Conservation (phyloP, 2,888 invertebrate species). For the Amphipoea oculea region DNA sequence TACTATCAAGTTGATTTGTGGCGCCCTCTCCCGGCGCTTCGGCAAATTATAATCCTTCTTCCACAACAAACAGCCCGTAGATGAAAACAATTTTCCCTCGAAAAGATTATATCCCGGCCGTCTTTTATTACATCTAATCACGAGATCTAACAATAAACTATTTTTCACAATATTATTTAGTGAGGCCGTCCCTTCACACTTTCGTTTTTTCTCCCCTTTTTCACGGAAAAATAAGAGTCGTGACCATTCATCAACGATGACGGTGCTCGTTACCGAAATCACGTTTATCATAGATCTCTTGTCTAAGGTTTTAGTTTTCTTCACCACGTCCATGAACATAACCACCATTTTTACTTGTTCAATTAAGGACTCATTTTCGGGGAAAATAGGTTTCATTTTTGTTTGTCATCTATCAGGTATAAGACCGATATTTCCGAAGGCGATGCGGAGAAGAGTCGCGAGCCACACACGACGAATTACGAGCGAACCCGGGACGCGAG, state of each 20-base stretch:
- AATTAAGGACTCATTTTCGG: conserved; percentile 68
- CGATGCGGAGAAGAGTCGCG: conserved; percentile 82
- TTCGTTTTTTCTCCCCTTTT: conserved; percentile 81
- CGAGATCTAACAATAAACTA: conserved; percentile 89
- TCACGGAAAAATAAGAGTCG: conserved; percentile 85
- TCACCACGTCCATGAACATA: conserved; percentile 66
- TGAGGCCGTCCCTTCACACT: conserved; percentile 82
- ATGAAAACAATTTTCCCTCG: conserved; percentile 84
- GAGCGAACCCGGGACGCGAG: conserved; percentile 83
- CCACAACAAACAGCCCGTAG: conserved; percentile 78
- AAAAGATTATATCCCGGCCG: conserved; percentile 77
- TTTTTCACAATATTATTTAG: conserved; percentile 88
- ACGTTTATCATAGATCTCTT: conserved; percentile 90
- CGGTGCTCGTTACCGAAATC: conserved; percentile 88
- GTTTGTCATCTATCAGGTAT: conserved; percentile 61
- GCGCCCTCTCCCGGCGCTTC: conserved; percentile 58
- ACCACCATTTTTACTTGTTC: conserved; percentile 45
- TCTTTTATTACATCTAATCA: conserved; percentile 87
- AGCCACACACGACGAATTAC: conserved; percentile 90
- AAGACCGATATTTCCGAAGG: conserved; percentile 77
- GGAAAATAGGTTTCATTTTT: conserved; percentile 69
- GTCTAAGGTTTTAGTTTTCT: conserved; percentile 86
- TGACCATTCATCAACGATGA: conserved; percentile 84
- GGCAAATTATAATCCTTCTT: conserved; percentile 81
- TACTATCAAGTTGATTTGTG: conserved; percentile 65